Evolutionary conservation across 1,140 invertebrate genomes (phyloP), one percentile per base, ranked within the genome.

Genomic region (Hesperophylax magnus): DNA sequence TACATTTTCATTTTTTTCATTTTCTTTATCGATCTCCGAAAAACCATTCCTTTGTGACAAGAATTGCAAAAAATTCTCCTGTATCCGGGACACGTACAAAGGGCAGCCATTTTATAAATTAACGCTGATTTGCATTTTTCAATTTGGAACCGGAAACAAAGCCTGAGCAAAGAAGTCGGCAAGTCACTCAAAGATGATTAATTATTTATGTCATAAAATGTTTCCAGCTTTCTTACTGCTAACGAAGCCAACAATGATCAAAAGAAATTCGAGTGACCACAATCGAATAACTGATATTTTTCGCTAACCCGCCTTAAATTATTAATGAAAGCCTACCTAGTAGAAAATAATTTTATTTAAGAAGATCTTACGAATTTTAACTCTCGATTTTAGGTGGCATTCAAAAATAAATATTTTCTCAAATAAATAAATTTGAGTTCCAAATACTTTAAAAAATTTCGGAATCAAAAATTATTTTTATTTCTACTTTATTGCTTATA

Each of bases 51-150:
- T 52, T 74, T 74, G 24, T 74, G 52, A 74, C 47, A 74, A 74
- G 27, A 74, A 52, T 74, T 74, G 47, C 71, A 52, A 74, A 74
- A 39, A n/a, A 34, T 11, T 20, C 20, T 5, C 18, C 61, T 8
- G n/a, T 52, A 76, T 22, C n/a, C 56, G 74, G 15, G 11, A n/a
- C 58, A 60, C 54, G 27, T 65, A 82, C 80, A 82, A 82, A 56
- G 58, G 77, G 39, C 11, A 69, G 69, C 69, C 80, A 72, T 78
- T 82, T 77, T 75, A 81, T 78, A 75, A 82, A 78, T 82, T 77
- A 82, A 78, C 39, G 80, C 76, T 82, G 80, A 82, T 82, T 82
- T 82, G 80, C 80, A 82, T 82, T 82, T 81, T 82, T 82, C 77
- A 78, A 74, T 82, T 82, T 82, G 17, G 53, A 82, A 75, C 76